Evolutionary conservation across 1,140 invertebrate species (phyloP), one percentile per base, ranked within the genome.

Genomic region (Oedothorax gibbosus): DNA sequence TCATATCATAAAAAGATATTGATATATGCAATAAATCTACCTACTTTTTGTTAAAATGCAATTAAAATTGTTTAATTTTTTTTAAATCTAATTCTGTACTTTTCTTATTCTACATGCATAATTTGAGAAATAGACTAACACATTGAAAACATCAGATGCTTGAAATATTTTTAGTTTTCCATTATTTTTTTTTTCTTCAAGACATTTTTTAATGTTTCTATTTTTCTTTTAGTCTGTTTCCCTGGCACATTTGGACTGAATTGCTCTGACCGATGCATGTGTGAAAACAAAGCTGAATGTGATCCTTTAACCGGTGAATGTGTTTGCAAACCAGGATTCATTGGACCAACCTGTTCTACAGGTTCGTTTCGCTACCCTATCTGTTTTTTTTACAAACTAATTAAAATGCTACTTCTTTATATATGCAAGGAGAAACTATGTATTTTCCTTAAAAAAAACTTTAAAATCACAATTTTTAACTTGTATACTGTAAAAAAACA

Each of bases 221-320:
- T 12, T 5, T 50, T 15, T 80, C 15, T 81, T 76, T 57, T 51
- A 87, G 87, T 51, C 21, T 98, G 96, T 89, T 94, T 95, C 0
- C 90, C 91, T 35, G 94, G 94, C 54, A 95, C 92, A 68, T 95
- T 95, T 89, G 96, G 96, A 0, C 89, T 91, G 10, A 92, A 94
- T 79, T 99, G 95, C 88, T 90, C 95, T 83, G 93, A 95, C 56
- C 91, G 91, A 75, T 99, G 97, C 89, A 93, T 93, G 0, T 99
- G 97, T 90, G 88, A 93, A 88, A 95, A 97, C 90, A 94, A 92
- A 64, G 89, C 88, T 9, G 93, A 94, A 78, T 98, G 96, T 90
- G 95, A 97, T 91, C 95, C 95, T 54, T 91, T 94, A 87, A 96
- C 94, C 88, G 96, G 96, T 81, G 92, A 92, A 81, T 99, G 97